phyloP scores from a whole-genome alignment of 2,113 vertebrate species.

The Carollia perspicillata region DNA sequence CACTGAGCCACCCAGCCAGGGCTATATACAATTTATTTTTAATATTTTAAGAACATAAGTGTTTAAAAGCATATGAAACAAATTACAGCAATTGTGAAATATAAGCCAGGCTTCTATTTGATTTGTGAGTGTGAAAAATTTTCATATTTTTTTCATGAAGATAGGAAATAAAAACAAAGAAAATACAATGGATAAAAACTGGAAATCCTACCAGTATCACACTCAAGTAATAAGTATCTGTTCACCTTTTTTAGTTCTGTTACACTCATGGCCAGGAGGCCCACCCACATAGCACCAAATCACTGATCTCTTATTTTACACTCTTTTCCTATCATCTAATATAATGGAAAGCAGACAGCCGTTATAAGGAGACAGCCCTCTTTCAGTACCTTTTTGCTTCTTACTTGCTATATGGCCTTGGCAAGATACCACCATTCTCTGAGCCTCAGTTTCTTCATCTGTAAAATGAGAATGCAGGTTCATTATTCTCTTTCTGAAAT shows the following conservation, averaged over 20 bases:
- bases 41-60: neutral
- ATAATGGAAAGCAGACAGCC: neutral
- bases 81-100: neutral
- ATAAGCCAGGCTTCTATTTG: neutral
- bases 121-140: neutral
- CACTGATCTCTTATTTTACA: neutral
- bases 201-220: neutral
- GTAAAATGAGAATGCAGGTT: neutral
- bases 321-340: neutral
- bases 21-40: neutral
- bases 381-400: neutral
- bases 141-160: neutral
- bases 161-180: neutral
- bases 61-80: neutral
- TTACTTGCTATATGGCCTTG: neutral
- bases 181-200: slow-evolving; percentile 10
- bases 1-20: too few species aligned
- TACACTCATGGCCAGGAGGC: neutral
- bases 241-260: neutral
- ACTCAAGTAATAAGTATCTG: neutral
- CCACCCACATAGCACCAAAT: neutral
- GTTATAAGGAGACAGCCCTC: neutral
- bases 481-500: neutral
- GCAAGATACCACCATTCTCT: neutral
- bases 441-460: neutral